Evolutionary conservation across 2,888 invertebrate genomes (phyloP).

Genomic region (Meloe dianella): DNA sequence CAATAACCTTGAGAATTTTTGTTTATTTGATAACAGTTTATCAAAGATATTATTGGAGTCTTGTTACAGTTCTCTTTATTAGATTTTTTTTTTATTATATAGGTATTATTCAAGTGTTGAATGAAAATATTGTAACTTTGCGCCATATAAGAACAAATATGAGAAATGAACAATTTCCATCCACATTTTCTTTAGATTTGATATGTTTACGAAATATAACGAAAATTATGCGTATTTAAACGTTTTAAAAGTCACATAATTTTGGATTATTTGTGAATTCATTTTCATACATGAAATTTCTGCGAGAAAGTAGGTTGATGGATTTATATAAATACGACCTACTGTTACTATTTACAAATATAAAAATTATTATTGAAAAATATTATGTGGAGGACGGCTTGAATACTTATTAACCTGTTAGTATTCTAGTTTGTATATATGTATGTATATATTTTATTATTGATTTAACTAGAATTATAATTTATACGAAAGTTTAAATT

Average conservation of each 20-base stretch:
- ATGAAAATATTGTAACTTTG: neutral
- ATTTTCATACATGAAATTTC: constrained; percentile 1
- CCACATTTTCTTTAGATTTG: too few relatives aligned
- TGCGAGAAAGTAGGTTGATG: constrained; percentile 27
- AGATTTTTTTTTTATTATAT: neutral
- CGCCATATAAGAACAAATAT: neutral
- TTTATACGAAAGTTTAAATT: too few relatives aligned
- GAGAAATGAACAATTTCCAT: constrained; percentile 1
- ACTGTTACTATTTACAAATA: constrained; percentile 20
- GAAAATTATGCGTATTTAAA: too few relatives aligned
- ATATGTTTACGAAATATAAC: too few relatives aligned
- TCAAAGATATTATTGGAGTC: too few relatives aligned
- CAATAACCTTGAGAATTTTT: neutral
- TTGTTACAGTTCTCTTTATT: neutral
- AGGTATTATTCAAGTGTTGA: neutral
- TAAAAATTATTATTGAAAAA: constrained; percentile 17
- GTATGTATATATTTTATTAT: too few relatives aligned
- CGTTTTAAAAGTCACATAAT: too few relatives aligned
- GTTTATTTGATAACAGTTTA: too few relatives aligned
- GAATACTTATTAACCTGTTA: constrained; percentile 29
- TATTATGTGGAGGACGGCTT: constrained; percentile 25
- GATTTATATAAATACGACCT: constrained; percentile 20
- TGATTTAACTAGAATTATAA: too few relatives aligned
- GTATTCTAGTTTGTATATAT: neutral
- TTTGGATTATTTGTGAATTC: neutral